Evolutionary conservation across 2,797 vertebrate genomes (phyloP), one percentile per base, ranked within the genome.

Genomic region (Echiichthys vipera): DNA sequence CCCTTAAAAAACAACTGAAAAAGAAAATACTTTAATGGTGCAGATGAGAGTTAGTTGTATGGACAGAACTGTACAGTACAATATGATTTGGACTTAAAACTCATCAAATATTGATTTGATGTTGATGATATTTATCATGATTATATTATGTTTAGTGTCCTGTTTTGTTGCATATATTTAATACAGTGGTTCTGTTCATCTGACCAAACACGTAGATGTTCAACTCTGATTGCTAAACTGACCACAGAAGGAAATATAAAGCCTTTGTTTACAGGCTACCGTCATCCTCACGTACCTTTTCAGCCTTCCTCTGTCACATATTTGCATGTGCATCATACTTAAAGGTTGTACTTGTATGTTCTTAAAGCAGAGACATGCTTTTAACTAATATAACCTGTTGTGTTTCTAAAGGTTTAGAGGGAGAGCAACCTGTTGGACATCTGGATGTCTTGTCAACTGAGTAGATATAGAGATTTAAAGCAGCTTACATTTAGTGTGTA

Each of bases 281-380:
- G 27, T 49, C 39, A 32, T 51, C 43, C n/a, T 62, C 43, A 22
- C 14, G 0, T 34, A 1, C 42, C 30, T 42, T 47, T 59, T 13
- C 5, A 32, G 14, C 22, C 43, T 40, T 65, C 34, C 43, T 69
- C 5, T 24, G 6, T 36, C 51, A 55, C 24, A 25, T 24, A 50
- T 81, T 76, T 66, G 17, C 54, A 68, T 74, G 15, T 29, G 49
- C 49, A 27, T 29, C 42, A 17, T 14, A 36, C n/a, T n/a, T n/a
- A n/a, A n/a, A n/a, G n/a, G 27, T 42, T 46, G 18, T 39, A 15
- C 63, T 12, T 36, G 46, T n/a, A 3, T 27, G 10, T 24, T 58
- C 13, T 30, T 32, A 47, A 61, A 42, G 39, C 34, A 5, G 40
- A 51, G 30, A 22, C 17, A 68, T 34, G n/a, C 14, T 42, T 40